These are phyloP conservation scores for Atta texana DNA, from an alignment of 1,140 invertebrate genomes.

Conservation along the genomic window DNA sequence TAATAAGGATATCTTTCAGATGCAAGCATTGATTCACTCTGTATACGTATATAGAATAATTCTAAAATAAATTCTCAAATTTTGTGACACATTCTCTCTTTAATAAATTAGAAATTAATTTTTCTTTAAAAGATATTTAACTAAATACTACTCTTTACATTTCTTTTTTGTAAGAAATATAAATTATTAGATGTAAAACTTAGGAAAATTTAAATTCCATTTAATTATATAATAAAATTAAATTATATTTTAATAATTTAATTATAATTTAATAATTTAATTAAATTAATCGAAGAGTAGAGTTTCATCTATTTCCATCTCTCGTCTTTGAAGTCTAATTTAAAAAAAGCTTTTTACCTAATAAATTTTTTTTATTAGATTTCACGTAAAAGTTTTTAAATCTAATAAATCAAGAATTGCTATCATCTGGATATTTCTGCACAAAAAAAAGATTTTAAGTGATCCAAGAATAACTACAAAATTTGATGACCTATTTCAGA, in stretches of 20 bases:
- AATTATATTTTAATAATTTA: neutral
- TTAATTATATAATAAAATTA: neutral
- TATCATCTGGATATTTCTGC: neutral
- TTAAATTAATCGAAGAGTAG: neutral
- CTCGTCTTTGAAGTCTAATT: neutral
- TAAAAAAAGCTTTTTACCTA: neutral
- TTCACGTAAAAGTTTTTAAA: too few species aligned
- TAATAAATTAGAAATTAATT: conserved; percentile 64
- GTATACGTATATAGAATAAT: conserved; percentile 23
- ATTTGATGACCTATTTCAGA: conserved; percentile 32
- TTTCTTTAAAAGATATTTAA: conserved; percentile 52
- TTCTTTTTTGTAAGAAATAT: neutral
- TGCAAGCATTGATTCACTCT: conserved; percentile 24
- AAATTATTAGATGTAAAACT: neutral
- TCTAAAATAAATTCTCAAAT: conserved; percentile 27
- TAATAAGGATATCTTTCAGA: conserved; percentile 11
- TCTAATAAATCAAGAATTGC: conserved; percentile 8
- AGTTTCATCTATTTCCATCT: neutral
- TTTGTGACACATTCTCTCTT: neutral
- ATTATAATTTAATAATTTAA: too few species aligned
- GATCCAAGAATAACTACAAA: conserved; percentile 9
- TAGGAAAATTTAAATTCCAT: conserved; percentile 6
- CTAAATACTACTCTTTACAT: neutral
- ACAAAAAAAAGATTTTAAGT: conserved; percentile 11
- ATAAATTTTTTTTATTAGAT: neutral